A percentile compares a stretch with the other conserved stretches of the same genome.
phyloP scores from a whole-genome alignment of 2,888 invertebrate genomes.

The Cosmia trapezina region DNA sequence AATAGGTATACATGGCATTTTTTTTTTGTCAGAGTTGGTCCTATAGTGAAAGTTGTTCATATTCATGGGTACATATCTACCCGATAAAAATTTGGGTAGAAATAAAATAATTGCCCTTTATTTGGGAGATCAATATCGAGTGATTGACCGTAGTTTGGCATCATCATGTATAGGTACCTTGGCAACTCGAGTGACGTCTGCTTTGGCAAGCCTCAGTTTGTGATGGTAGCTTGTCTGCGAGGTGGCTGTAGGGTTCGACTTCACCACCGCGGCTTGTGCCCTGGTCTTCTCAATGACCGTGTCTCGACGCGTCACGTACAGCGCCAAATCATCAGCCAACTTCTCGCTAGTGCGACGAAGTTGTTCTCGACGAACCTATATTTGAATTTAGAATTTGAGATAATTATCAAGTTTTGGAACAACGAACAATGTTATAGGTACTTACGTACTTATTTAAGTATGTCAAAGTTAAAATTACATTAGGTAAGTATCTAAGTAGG shows the following conservation, averaged over 20 bases:
- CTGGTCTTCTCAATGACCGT: conserved; percentile 83
- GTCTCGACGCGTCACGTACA: conserved; percentile 84
- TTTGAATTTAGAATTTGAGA: not conserved
- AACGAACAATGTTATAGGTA: no score
- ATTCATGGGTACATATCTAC: no score
- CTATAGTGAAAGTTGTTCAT: no score
- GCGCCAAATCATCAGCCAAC: conserved; percentile 84
- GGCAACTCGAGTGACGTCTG: conserved; percentile 82
- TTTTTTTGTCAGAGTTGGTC: no score
- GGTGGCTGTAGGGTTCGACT: conserved; percentile 73
- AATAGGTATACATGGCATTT: no score
- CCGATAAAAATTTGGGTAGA: no score
- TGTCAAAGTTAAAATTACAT: not conserved
- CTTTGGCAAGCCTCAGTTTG: conserved; percentile 82
- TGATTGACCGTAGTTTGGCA: not conserved
- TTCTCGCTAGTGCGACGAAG: conserved; percentile 85
- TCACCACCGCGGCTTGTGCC: conserved; percentile 83
- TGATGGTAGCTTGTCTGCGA: conserved; percentile 84
- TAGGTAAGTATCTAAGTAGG: no score
- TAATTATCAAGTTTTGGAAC: not conserved
- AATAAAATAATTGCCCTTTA: no score
- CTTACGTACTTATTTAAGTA: no score
- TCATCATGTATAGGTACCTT: conserved; percentile 76
- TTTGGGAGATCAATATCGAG: not conserved
- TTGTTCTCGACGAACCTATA: conserved; percentile 84